A percentile compares a stretch with the other conserved stretches of the same genome.
phyloP scores from a whole-genome alignment of 2,797 vertebrate species.

The Natrix natrix region DNA sequence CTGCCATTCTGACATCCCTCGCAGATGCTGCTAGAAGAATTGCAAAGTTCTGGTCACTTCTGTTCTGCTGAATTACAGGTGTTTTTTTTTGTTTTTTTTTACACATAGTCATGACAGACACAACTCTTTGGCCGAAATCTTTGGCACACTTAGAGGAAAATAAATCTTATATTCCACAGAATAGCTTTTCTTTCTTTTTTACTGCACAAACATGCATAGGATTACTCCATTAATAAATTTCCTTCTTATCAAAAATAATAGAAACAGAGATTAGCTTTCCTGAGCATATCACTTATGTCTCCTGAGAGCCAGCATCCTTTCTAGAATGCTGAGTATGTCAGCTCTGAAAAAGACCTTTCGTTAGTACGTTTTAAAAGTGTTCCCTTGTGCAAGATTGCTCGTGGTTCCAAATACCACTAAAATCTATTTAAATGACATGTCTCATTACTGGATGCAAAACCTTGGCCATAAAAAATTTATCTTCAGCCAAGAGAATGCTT shows the following conservation, averaged over 20 bases:
- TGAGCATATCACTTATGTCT: constrained; percentile 2
- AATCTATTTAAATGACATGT: constrained; percentile 31
- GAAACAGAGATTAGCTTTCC: background rate
- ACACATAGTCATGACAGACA: background rate
- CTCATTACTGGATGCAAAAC: constrained; percentile 43
- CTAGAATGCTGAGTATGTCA: constrained; percentile 12
- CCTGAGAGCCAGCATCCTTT: background rate
- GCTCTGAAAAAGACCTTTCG: background rate
- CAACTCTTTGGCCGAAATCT: background rate
- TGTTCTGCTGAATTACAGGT: constrained; percentile 1
- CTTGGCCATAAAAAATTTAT: constrained; percentile 30
- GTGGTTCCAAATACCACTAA: constrained; percentile 25
- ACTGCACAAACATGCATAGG: background rate
- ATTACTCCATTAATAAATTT: background rate
- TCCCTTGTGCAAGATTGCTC: constrained; percentile 20
- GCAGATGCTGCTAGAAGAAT: background rate
- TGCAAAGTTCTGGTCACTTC: background rate
- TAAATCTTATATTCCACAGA: background rate
- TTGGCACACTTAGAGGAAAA: too few species aligned
- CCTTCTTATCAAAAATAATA: constrained; percentile 13
- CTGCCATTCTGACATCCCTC: background rate
- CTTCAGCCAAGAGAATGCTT: constrained; percentile 29
- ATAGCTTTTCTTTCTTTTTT: background rate
- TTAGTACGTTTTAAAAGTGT: constrained; percentile 31
- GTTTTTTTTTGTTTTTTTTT: background rate